Evolutionary conservation across 1,140 invertebrate genomes (phyloP), one percentile per base, ranked within the genome.

Genomic region (Oedothorax gibbosus): DNA sequence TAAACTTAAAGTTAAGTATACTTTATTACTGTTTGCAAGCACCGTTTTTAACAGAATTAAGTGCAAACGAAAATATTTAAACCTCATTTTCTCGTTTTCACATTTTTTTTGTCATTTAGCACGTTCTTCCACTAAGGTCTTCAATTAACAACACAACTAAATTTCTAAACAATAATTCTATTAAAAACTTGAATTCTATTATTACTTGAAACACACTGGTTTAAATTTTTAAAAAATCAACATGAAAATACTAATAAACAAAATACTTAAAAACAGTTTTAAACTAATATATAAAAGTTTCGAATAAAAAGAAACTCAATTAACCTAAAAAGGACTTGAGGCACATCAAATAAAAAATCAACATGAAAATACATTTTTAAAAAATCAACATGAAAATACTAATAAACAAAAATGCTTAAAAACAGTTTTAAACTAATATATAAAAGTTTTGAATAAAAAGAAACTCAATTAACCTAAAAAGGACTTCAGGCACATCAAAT

Each of bases 321-420:
- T 35, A 35, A 82, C 80, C 80, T 82, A 82, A 65, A 53, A 82
- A 73, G 21, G 80, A 82, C 54, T 82, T 82, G 18, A 72, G 14
- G 12, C 80, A 82, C 80, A 82, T 64, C 51, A 82, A 73, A 64
- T 82, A 82, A 35, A 82, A 82, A 18, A 72, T 82, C 35, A 82
- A 14, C n/a, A n/a, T n/a, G n/a, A n/a, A n/a, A n/a, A n/a, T n/a
- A n/a, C n/a, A n/a, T n/a, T n/a, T n/a, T n/a, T n/a, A n/a, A n/a
- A n/a, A n/a, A n/a, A n/a, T n/a, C n/a, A n/a, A n/a, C n/a, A n/a
- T n/a, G n/a, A n/a, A n/a, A n/a, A n/a, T n/a, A n/a, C n/a, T n/a
- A n/a, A n/a, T n/a, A n/a, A n/a, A n/a, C n/a, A n/a, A n/a, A n/a
- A n/a, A 12, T 15, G 18, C 12, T 62, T 15, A 6, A 62, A 62